These are phyloP conservation scores for Acanthornis magna DNA, from an alignment of 2,797 vertebrate species.

Conservation along the genomic window DNA sequence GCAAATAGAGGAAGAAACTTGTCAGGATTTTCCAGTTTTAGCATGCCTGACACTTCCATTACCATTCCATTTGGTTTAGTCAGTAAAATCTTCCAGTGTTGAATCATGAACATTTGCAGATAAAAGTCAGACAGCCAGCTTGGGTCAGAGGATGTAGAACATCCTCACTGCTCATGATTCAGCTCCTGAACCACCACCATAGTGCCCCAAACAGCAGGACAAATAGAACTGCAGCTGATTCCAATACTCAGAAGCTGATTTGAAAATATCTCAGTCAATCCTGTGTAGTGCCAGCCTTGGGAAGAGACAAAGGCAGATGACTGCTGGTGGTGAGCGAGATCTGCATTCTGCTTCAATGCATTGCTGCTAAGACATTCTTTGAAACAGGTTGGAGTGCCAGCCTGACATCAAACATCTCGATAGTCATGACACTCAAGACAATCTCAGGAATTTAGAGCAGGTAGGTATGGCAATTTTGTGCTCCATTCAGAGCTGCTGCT, in stretches of 20 bases:
- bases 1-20: not conserved
- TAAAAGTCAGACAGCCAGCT: not conserved
- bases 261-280: not conserved
- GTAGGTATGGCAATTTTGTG: not conserved
- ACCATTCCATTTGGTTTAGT: not conserved
- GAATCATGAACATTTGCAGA: not conserved
- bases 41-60: not conserved
- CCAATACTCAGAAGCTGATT: not conserved
- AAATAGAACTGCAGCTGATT: not conserved
- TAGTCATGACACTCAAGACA: not conserved
- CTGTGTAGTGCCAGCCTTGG: accelerated
- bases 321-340: not conserved
- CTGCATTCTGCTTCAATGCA: not conserved
- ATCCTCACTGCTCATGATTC: not conserved
- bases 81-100: not conserved
- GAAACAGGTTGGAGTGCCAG: not conserved
- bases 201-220: not conserved
- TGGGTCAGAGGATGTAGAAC: not conserved
- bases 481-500: not conserved
- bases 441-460: not conserved
- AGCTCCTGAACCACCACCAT: not conserved
- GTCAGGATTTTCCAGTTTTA: constrained; percentile 9
- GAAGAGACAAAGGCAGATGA: not conserved
- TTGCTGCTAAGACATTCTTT: not conserved
- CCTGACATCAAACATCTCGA: not conserved